A percentile compares a stretch with the other conserved stretches of the same genome.
phyloP scores from a whole-genome alignment of 2,888 invertebrate species.

The Drosophila kanekoi region DNA sequence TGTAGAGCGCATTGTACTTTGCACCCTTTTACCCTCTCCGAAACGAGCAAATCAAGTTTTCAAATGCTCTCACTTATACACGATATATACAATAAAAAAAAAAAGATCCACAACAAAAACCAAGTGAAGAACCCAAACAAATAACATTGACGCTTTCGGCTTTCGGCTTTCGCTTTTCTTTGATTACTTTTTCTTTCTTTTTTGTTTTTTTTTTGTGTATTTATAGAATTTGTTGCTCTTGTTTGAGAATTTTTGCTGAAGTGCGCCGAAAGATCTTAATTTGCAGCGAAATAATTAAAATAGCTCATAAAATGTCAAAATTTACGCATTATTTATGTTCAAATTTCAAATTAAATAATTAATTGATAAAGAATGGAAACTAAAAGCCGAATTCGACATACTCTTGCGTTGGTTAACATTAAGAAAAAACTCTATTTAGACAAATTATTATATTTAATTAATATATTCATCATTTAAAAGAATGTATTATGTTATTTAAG shows the following conservation, averaged over 20 bases:
- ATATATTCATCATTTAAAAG: too few species aligned
- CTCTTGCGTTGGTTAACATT: background rate
- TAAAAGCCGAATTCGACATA: background rate
- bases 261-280: conserved; percentile 19
- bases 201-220: conserved; percentile 25
- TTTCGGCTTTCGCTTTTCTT: conserved; percentile 57
- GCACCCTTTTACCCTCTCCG: conserved; percentile 22
- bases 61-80: conserved; percentile 9
- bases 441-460: too few species aligned
- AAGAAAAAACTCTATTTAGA: background rate
- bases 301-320: conserved; percentile 1
- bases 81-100: conserved; percentile 9
- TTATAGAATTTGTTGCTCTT: conserved; percentile 39
- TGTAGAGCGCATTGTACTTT: conserved; percentile 32
- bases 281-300: conserved; percentile 11
- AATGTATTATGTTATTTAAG: too few species aligned
- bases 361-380: background rate
- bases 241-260: conserved; percentile 14
- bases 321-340: background rate
- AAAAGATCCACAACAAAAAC: conserved; percentile 8
- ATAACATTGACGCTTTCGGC: conserved; percentile 22
- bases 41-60: conserved; percentile 17
- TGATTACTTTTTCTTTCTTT: conserved; percentile 1
- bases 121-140: conserved; percentile 24
- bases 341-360: background rate